These are phyloP conservation scores for Butorides virescens DNA, from an alignment of 2,113 vertebrate genomes.

Conservation along the genomic window DNA sequence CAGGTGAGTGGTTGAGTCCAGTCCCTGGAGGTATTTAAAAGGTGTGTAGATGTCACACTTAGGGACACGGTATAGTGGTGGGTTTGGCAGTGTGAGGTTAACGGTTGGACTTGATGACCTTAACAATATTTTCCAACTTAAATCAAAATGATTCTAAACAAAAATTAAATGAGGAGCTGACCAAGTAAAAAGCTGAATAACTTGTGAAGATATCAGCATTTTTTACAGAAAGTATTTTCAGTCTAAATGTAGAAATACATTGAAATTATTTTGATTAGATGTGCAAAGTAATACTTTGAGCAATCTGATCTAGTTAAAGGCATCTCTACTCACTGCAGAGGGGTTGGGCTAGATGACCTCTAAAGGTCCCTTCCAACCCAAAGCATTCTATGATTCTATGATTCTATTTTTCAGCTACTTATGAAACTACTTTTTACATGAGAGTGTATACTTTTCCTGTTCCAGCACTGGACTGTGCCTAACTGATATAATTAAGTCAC, in stretches of 20 bases:
- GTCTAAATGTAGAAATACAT: not conserved
- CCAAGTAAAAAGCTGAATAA: not conserved
- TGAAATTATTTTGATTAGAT: not conserved
- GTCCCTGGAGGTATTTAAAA: not conserved
- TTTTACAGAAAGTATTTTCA: not conserved
- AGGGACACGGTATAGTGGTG: not conserved
- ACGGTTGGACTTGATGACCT: not conserved
- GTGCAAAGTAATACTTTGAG: not conserved
- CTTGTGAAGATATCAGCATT: not conserved
- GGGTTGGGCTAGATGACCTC: too few species aligned
- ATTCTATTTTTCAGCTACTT: not conserved
- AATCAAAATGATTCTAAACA: not conserved
- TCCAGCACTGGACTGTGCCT: not conserved
- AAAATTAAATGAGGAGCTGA: not conserved
- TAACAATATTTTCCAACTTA: not conserved
- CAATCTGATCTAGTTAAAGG: too few species aligned
- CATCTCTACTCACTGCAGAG: too few species aligned
- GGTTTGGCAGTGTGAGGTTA: not conserved
- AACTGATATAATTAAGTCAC: not conserved
- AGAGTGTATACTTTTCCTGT: not conserved
- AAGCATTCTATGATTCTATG: too few species aligned
- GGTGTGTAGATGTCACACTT: fast-evolving
- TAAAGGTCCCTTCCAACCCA: too few species aligned
- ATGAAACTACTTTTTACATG: not conserved
- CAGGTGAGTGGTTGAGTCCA: not conserved